phyloP scores from a whole-genome alignment of 37 sponge, comb jelly and placozoan genomes.

The Aphrocallistes beatrix region DNA sequence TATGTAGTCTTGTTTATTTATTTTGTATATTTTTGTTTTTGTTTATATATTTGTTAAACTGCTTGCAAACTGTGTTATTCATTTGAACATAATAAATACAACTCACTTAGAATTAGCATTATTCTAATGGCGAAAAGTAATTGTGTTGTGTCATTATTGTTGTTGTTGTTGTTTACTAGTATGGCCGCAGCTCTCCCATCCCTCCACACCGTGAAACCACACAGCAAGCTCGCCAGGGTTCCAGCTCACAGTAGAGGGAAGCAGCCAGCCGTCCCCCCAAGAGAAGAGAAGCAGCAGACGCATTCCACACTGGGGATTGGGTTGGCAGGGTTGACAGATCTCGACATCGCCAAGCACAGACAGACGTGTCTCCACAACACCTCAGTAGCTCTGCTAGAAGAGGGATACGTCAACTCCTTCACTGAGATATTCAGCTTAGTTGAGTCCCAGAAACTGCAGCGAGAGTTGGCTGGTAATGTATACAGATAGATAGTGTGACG shows the following conservation, averaged over 20 bases:
- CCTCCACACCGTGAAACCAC: not conserved
- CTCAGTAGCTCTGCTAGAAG: not conserved
- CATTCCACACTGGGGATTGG: not conserved
- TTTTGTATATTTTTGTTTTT: not conserved
- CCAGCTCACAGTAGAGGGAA: not conserved
- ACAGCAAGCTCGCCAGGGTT: not conserved
- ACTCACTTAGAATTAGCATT: not conserved
- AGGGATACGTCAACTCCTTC: not conserved
- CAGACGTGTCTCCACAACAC: slow-evolving; percentile 5
- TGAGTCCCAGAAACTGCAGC: slow-evolving; percentile 7
- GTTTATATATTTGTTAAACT: not conserved
- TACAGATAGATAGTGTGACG: too few species aligned
- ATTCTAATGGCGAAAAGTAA: not conserved
- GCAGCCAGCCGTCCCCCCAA: too few species aligned
- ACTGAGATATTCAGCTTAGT: slow-evolving; percentile 10
- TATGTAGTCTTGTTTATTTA: not conserved
- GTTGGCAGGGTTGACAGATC: not conserved
- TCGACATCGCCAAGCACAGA: slow-evolving; percentile 6
- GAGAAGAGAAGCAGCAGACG: not conserved
- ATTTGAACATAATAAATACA: not conserved
- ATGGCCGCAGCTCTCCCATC: slow-evolving; percentile 2
- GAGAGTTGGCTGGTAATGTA: slow-evolving; percentile 2
- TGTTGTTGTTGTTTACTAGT: not conserved
- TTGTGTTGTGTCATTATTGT: not conserved
- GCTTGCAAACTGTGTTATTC: not conserved